Base-by-base conservation (phyloP, 2,797 vertebrate genomes). In the Eleutherodactylus coqui region DNA sequence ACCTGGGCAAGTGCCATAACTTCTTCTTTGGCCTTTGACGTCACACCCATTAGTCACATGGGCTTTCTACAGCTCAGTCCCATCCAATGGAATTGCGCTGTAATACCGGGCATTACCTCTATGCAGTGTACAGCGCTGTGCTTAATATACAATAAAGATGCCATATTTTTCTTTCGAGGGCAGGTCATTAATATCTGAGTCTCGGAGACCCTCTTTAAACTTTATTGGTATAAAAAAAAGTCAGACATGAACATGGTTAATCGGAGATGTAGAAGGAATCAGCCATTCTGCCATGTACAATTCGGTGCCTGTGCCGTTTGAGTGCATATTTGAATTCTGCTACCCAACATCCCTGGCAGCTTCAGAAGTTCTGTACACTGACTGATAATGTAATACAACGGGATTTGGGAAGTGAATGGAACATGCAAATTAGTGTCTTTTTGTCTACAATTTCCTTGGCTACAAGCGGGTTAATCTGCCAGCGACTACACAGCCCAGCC, bases 401-500 rank as follows among this genome's bases (percentile, higher is more conserved):
- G 81, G 69, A 83, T 83, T 83, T 83, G 69, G 81, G 51, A 83
- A 72, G 69, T 60, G 81, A 83, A 75, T 76, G 82, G 58, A 62
- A 84, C 55, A 84, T 76, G 72, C 82, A 75, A 62, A 76, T 84
- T 75, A 84, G 58, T 38, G 32, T 64, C 43, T 84, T 84, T 76
- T 72, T 85, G 38, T 73, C 79, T 80, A 51, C 51, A 36, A 75
- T 81, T 81, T 75, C 55, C 53, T 75, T 81, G 69, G 67, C 55
- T 73, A 67, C 36, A 62, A 49, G 60, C 8, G 60, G 91, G 90
- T 90, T 90, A 88, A 92, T 91, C 91, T 91, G 89, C 89, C 88
- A 91, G 89, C 73, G 87, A 87, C 90, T 90, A 88, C 85, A 88
- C 88, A 92, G 89, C 90, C 90, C 90, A 58, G 91, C 91, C 90